phyloP scores from a whole-genome alignment of 2,888 invertebrate genomes.

The Temnothorax unifasciatus region DNA sequence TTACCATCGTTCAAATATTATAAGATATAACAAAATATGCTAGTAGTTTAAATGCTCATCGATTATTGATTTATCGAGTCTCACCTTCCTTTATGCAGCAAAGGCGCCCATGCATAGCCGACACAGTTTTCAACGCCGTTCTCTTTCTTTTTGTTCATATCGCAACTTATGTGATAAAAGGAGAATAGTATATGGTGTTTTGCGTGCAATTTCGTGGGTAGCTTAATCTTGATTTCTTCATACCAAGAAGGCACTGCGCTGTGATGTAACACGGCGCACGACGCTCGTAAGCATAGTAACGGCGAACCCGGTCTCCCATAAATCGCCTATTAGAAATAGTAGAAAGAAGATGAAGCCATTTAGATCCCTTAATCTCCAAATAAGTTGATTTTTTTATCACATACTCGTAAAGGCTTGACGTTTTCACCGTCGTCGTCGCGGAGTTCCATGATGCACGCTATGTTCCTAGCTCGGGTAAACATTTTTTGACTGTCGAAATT shows the following conservation, averaged over 20 bases:
- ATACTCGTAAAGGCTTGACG: slow-evolving; percentile 91
- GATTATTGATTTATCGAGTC: neutral
- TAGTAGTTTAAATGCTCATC: neutral
- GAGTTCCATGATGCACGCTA: slow-evolving; percentile 96
- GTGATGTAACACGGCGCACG: slow-evolving; percentile 95
- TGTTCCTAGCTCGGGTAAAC: slow-evolving; percentile 97
- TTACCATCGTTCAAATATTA: neutral
- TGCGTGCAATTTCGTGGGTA: slow-evolving; percentile 94
- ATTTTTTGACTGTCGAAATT: slow-evolving; percentile 97
- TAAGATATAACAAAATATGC: neutral
- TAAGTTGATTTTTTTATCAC: slow-evolving; percentile 61
- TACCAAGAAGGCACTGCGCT: slow-evolving; percentile 96
- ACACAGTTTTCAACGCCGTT: slow-evolving; percentile 93
- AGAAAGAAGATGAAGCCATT: slow-evolving; percentile 16
- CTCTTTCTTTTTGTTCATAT: slow-evolving; percentile 93
- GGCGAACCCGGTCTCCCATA: slow-evolving; percentile 91
- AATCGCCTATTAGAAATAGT: slow-evolving; percentile 88
- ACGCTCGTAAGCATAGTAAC: slow-evolving; percentile 90
- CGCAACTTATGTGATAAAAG: slow-evolving; percentile 98
- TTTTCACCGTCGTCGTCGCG: slow-evolving; percentile 93
- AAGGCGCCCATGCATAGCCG: slow-evolving; percentile 97
- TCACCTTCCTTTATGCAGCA: slow-evolving; percentile 92
- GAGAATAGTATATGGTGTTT: slow-evolving; percentile 97
- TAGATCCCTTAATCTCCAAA: neutral
- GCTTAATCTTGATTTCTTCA: slow-evolving; percentile 96